Evolutionary conservation across 2,888 invertebrate species (phyloP).

Genomic region (Hololepta plana): DNA sequence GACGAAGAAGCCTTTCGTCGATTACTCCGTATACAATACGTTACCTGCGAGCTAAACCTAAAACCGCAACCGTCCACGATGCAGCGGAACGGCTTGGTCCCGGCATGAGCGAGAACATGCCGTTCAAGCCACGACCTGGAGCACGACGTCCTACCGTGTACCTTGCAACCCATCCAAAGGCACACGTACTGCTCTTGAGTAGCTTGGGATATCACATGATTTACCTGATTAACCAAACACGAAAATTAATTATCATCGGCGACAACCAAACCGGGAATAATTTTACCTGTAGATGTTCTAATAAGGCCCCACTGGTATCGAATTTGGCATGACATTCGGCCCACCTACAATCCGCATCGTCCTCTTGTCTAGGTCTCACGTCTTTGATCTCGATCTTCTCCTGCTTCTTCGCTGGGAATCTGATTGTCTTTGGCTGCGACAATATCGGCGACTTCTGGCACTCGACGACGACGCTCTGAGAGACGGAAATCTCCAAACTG

Average conservation of each 20-base stretch:
- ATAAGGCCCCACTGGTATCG: slow-evolving; percentile 60
- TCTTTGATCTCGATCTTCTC: slow-evolving; percentile 6
- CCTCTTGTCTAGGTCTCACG: slow-evolving; percentile 15
- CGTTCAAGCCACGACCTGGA: slow-evolving; percentile 86
- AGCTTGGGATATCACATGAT: slow-evolving; percentile 74
- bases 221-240: slow-evolving; percentile 35
- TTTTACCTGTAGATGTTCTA: slow-evolving; percentile 72
- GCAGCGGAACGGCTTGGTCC: slow-evolving; percentile 86
- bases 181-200: slow-evolving; percentile 74
- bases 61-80: slow-evolving; percentile 88
- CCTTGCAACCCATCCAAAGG: slow-evolving; percentile 88
- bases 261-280: slow-evolving; percentile 4
- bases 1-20: too few relatives aligned
- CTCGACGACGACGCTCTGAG: slow-evolving; percentile 16
- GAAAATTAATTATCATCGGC: neutral
- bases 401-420: slow-evolving; percentile 47
- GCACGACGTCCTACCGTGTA: slow-evolving; percentile 80
- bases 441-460: slow-evolving; percentile 54
- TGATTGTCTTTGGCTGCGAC: slow-evolving; percentile 63
- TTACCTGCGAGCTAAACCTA: slow-evolving; percentile 73
- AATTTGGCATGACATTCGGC: slow-evolving; percentile 62
- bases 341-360: slow-evolving; percentile 51
- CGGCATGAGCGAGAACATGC: slow-evolving; percentile 79
- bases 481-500: slow-evolving; percentile 20
- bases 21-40: too few relatives aligned